A percentile compares a stretch with the other conserved stretches of the same genome.
Conservation (phyloP, 2,113 vertebrate genomes). For the Kryptolebias marmoratus region DNA sequence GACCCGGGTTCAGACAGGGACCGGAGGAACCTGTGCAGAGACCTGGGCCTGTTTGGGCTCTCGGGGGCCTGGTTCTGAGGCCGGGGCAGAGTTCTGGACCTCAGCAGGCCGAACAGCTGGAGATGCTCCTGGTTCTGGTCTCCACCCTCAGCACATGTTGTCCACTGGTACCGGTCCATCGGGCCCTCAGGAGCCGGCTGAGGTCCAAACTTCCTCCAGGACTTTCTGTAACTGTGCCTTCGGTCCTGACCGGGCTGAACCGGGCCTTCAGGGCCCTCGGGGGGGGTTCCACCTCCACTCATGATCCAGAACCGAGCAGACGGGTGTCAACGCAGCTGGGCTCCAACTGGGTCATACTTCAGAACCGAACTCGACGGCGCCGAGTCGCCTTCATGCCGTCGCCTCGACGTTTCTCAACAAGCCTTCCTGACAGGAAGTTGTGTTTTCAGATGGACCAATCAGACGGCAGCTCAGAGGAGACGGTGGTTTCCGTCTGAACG, state of each 20-base stretch:
- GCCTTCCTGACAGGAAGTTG: slow-evolving; percentile 79
- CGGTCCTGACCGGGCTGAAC: slow-evolving; percentile 6
- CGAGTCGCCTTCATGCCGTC: slow-evolving; percentile 8
- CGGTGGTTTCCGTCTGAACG: slow-evolving; percentile 59
- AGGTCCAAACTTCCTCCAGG: slow-evolving; percentile 33
- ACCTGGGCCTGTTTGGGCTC: neutral
- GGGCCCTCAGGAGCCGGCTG: slow-evolving; percentile 29
- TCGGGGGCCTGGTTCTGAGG: neutral
- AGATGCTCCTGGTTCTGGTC: neutral
- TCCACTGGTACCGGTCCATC: slow-evolving; percentile 55
- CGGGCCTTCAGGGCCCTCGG: slow-evolving; percentile 3
- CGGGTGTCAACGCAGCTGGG: slow-evolving; percentile 16
- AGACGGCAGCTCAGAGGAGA: slow-evolving; percentile 30
- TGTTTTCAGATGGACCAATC: slow-evolving; percentile 61
- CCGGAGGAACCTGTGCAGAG: slow-evolving; percentile 39
- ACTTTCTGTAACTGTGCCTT: slow-evolving; percentile 45
- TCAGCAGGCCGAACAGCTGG: slow-evolving; percentile 36
- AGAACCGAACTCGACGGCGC: neutral
- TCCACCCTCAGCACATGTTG: slow-evolving; percentile 19
- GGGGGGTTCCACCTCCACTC: slow-evolving; percentile 40
- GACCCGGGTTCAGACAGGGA: slow-evolving; percentile 67
- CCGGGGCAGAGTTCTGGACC: neutral
- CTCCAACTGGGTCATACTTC: neutral
- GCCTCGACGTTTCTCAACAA: slow-evolving; percentile 22
- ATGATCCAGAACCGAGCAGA: slow-evolving; percentile 41